Evolutionary conservation across 37 sponge, comb jelly and placozoan genomes (phyloP), one percentile per base, ranked within the genome.

Genomic region (Axinella damicornis): DNA sequence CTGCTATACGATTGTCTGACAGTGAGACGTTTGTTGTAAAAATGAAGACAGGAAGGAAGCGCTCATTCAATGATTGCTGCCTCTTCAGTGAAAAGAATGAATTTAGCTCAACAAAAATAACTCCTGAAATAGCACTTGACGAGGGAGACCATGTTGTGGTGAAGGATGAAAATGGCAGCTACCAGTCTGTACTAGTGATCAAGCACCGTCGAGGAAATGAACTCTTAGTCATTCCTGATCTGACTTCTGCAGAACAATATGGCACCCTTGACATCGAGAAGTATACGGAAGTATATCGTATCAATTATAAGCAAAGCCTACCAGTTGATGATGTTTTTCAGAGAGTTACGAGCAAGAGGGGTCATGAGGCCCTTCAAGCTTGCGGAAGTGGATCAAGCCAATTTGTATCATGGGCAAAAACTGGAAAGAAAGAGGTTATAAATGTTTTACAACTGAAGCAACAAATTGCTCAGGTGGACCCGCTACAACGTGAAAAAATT

Each of bases 121-220:
- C 63, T 27, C 65, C 83, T 19, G 66, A 72, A 61, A 73, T 41
- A 6, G 40, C 74, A 12, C 16, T 83, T 19, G 83, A 83, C 36
- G 63, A 71, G 22, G 83, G 83, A 15, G 83, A 83, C 64, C 83
- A 83, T n/a, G 38, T 83, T 24, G 16, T 73, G 24, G 53, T 83
- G 18, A 57, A 27, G 71, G 53, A 38, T 5, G 39, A 41, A 16
- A 46, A 65, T 64, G 79, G 66, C 0, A n/a, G 41, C 37, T 53
- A 31, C 25, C 65, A 46, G 13, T 78, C 79, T 6, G 30, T 78
- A 21, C 53, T 78, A 18, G 79, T 78, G 14, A 31, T 65, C 53
- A 78, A 65, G 39, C 40, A 37, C 4, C 1, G 52, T 9, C n/a
- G 64, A 19, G 31, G 38, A 46, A 25, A 40, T 52, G 46, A 53